Evolutionary conservation across 2,888 invertebrate genomes (phyloP), one percentile per base, ranked within the genome.

Genomic region (Quadroppia sp.): DNA sequence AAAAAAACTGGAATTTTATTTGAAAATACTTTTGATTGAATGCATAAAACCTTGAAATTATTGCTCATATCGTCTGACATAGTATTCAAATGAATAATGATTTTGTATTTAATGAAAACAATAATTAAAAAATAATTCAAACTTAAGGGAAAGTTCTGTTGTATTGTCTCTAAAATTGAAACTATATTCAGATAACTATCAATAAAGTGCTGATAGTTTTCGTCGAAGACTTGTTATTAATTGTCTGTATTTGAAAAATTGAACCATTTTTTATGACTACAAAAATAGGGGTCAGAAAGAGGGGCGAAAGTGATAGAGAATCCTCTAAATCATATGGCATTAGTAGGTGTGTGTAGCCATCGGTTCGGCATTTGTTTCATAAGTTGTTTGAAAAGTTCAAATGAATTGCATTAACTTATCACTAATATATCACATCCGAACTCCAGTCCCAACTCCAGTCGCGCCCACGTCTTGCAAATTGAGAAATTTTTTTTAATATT

Each of bases 391-490:
- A 36, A 36, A 36, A 36, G 36, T 36, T 36, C 30, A 15, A 7
- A 61, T 61, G 30, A 61, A 61, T 61, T 30, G 61, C 61, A 61
- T 61, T 61, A 61, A 32, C 61, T 61, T 61, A 61, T 61, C 61
- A 30, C 61, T 61, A 61, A 61, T 61, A 61, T 61, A 61, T 61
- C 61, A 61, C 61, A 61, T 28, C 30, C 61, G 32, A 61, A 30
- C 61, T 45, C 64, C 45, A 70, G 70, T 28, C 30, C 61, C 17
- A 61, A 30, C 61, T 45, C 64, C 45, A 70, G 70, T 36, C 45
- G 70, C 48, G 48, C 45, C 48, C 70, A 70, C 28, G 36, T 25
- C 25, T 45, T 25, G n/a, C 15, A 25, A 15, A 67, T 40, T 28
- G 70, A 25, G 13, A 17, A 6, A 40, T 9, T 40, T 9, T 45